phyloP scores from a whole-genome alignment of 2,888 invertebrate species.

The Eupithecia abbreviata region DNA sequence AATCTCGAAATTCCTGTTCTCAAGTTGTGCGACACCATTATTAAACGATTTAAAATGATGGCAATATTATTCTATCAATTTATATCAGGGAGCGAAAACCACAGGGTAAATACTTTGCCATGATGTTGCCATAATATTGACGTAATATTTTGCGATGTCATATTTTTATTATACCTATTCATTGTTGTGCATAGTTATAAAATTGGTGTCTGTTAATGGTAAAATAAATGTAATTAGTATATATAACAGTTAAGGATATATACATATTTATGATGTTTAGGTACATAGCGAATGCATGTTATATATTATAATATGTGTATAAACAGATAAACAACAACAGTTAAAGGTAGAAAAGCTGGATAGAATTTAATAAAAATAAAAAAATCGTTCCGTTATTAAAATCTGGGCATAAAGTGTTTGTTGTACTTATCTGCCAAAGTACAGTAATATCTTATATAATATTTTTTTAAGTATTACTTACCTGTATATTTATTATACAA shows the following conservation, averaged over 20 bases:
- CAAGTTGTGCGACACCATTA: neutral
- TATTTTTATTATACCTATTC: conserved; percentile 9
- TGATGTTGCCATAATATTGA: conserved; percentile 43
- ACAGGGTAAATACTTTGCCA: conserved; percentile 46
- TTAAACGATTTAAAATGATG: neutral
- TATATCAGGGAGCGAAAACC: conserved; percentile 42
- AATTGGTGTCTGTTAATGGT: conserved; percentile 22
- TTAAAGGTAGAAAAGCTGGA: neutral
- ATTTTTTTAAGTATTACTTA: neutral
- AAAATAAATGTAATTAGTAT: neutral
- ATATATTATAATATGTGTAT: neutral
- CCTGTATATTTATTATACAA: neutral
- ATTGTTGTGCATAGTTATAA: conserved; percentile 13
- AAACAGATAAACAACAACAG: neutral
- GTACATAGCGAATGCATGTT: neutral
- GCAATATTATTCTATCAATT: conserved; percentile 14
- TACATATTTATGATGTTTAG: too few relatives aligned
- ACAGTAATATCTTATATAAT: neutral
- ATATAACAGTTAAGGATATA: neutral
- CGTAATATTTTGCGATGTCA: conserved; percentile 27
- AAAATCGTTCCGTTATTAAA: neutral
- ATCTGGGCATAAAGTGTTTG: neutral
- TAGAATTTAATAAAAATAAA: neutral
- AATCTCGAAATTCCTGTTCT: neutral
- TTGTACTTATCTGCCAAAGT: neutral